Evolutionary conservation across 2,888 invertebrate species (phyloP).

Genomic region (Rotaria sp.): DNA sequence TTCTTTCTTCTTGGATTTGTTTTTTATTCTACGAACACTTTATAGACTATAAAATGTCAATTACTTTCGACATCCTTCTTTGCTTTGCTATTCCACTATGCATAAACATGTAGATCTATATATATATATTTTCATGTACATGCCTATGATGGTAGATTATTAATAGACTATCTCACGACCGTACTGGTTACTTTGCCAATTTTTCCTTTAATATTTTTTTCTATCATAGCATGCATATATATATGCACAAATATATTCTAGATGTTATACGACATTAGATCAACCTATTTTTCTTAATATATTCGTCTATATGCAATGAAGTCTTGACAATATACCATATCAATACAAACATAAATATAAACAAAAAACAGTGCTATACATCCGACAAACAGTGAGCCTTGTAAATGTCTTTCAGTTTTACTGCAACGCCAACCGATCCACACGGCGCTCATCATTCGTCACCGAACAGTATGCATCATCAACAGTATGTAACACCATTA

Average conservation of each 20-base stretch:
- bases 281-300: not conserved
- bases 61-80: not conserved
- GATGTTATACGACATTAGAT: not conserved
- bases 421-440: not conserved
- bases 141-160: not conserved
- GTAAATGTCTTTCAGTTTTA: slow-evolving; percentile 18
- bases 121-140: not conserved
- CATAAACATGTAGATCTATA: not conserved
- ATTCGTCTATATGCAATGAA: not conserved
- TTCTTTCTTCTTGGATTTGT: not conserved
- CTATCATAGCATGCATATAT: not conserved
- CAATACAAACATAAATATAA: not conserved
- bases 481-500: slow-evolving; percentile 15
- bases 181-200: not conserved
- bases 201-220: not conserved
- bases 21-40: not conserved
- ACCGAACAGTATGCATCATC: slow-evolving; percentile 26
- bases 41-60: slow-evolving; percentile 25
- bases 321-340: not conserved
- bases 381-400: slow-evolving; percentile 20
- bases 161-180: not conserved
- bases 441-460: slow-evolving; percentile 18
- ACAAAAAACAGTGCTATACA: not conserved
- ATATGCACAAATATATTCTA: not conserved
- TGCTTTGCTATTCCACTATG: not conserved